Evolutionary conservation across 2,113 vertebrate species (phyloP).

Genomic region (Otus sunia): DNA sequence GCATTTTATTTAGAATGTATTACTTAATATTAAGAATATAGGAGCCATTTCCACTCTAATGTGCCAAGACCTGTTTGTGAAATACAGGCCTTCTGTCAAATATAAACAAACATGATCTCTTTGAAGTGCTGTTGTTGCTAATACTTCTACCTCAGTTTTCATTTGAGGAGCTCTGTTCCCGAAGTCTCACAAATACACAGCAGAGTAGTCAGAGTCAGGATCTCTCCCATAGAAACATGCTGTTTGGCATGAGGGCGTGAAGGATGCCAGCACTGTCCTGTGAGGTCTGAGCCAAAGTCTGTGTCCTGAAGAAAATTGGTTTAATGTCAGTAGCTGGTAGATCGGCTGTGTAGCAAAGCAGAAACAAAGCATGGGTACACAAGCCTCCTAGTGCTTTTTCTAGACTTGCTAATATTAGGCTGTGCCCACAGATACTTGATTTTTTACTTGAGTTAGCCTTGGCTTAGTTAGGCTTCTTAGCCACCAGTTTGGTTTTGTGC

Average conservation of each 20-base stretch:
- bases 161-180: background rate
- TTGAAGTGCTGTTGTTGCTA: background rate
- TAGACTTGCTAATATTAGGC: background rate
- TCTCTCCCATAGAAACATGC: background rate
- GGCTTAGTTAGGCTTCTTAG: background rate
- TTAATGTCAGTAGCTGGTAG: background rate
- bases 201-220: background rate
- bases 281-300: background rate
- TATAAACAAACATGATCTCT: background rate
- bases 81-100: background rate
- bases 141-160: background rate
- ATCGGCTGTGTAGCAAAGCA: background rate
- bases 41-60: background rate
- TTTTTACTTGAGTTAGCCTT: background rate
- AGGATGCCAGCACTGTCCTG: background rate
- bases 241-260: accelerated
- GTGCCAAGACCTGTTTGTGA: background rate
- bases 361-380: background rate
- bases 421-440: background rate
- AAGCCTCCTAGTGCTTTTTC: background rate
- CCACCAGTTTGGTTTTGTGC: background rate
- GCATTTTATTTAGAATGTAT: background rate
- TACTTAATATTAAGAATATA: background rate
- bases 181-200: background rate
- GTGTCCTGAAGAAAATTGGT: background rate